Base-by-base conservation (phyloP, 2,888 invertebrate species). In the Dolomedes plantarius region DNA sequence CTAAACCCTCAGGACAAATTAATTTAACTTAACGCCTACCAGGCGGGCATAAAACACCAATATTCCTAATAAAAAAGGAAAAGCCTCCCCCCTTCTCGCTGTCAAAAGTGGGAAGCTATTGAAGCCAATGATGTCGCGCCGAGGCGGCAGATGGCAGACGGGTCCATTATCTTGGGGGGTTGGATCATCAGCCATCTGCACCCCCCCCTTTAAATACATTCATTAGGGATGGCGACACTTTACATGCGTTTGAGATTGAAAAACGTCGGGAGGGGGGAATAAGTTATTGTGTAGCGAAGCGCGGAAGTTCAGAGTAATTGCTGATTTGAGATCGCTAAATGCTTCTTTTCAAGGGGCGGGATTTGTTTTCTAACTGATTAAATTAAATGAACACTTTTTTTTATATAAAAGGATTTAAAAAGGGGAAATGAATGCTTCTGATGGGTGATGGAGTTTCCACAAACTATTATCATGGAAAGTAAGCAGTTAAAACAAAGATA, bases 1-100 rank as follows among this genome's bases (percentile, higher is more conserved):
- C 67, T 67, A 41, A 71, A 62, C 82, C 82, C 68, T 23, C 68
- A 77, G 83, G 83, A 73, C 72, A 85, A 85, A 85, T 85, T 85
- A 85, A 85, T 85, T 85, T 85, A 85, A 85, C 83, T 85, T 85
- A 85, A 85, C 83, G 83, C 83, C 83, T 85, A 85, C 77, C 77
- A 85, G 73, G 83, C 83, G 72, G 72, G 69, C 39, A 68, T 68
- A 77, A 72, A 85, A 77, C 72, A 71, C 76, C 56, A 77, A 77
- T 77, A 73, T 67, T 28, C 78, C 78, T 71, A 71, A 77, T 50
- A 68, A 56, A 36, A 74, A 62, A 62, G 9, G 32, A 68, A 71
- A 69, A 62, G 62, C 16, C 36, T 27, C 73, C 23, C 13, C 11
- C 29, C 46, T 71, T 67, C 36, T 27, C 27, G 11, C 31, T 29